Conservation (phyloP, 2,113 vertebrate species). For the Prietella phreatophila region DNA sequence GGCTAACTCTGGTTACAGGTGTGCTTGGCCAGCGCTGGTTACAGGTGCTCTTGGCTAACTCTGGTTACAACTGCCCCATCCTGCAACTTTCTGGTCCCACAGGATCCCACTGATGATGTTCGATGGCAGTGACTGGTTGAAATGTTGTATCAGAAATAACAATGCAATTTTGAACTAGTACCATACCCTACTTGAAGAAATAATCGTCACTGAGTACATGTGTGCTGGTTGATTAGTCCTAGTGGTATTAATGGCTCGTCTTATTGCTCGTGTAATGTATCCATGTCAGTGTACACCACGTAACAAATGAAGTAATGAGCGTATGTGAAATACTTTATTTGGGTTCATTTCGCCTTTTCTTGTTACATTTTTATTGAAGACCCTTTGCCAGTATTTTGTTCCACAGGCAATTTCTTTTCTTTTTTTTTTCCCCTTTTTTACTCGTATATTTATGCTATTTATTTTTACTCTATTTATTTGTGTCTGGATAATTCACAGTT, state of each 20-base stretch:
- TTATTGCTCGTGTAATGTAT: conserved; percentile 21
- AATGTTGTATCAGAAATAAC: conserved; percentile 1
- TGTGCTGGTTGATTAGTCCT: background rate
- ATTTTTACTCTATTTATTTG: conserved; percentile 34
- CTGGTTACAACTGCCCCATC: background rate
- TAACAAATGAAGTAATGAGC: conserved; percentile 2
- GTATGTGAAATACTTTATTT: conserved; percentile 17
- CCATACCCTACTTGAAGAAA: background rate
- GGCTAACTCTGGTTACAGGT: background rate
- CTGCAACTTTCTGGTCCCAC: background rate
- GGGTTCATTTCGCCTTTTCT: background rate
- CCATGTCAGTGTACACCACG: background rate
- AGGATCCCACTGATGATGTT: background rate
- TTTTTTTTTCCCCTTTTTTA: background rate
- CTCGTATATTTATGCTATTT: conserved; percentile 40
- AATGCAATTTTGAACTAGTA: background rate
- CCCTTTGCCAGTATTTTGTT: background rate
- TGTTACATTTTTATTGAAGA: conserved; percentile 3
- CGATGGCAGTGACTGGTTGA: background rate
- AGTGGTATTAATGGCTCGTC: background rate
- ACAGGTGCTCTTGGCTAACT: background rate
- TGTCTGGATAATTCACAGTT: background rate
- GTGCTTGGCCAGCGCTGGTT: background rate
- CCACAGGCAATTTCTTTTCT: background rate
- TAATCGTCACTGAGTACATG: background rate